Evolutionary conservation across 1,140 invertebrate species (phyloP).

Genomic region (Drosophila novamexicana): DNA sequence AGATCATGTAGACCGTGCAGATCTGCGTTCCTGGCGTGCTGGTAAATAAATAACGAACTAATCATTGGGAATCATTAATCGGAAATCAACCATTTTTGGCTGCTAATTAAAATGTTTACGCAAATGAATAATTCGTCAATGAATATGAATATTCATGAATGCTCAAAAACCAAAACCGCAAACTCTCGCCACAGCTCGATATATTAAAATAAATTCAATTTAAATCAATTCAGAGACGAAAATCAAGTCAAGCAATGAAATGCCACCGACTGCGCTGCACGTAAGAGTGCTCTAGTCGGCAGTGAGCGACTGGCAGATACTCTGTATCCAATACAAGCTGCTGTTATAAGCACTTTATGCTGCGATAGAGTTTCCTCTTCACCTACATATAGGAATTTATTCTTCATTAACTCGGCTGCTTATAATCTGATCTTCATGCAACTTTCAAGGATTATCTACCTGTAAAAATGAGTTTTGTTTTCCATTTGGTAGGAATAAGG

Average conservation of each 20-base stretch:
- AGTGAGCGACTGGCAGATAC: background rate
- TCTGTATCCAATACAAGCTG: background rate
- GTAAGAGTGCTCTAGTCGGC: background rate
- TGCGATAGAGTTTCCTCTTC: background rate
- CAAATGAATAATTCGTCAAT: constrained; percentile 63
- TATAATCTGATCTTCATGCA: no score
- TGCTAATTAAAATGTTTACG: constrained; percentile 80
- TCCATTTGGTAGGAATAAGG: no score
- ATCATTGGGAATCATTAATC: constrained; percentile 72
- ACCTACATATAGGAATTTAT: no score
- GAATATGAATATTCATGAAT: constrained; percentile 79
- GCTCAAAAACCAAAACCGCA: background rate
- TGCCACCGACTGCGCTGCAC: constrained; percentile 45
- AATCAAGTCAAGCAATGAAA: constrained; percentile 24
- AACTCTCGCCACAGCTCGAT: constrained; percentile 9
- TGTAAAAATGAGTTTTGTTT: no score
- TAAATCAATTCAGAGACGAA: constrained; percentile 62
- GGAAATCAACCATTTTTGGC: constrained; percentile 54
- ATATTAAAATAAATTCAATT: constrained; percentile 72
- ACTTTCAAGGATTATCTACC: no score
- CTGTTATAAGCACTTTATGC: background rate
- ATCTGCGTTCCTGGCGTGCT: background rate
- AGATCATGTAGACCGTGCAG: constrained; percentile 37
- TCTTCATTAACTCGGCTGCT: no score
- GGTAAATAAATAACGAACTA: constrained; percentile 71